phyloP scores from a whole-genome alignment of 2,888 invertebrate species.

The Sclerodermus sp. region DNA sequence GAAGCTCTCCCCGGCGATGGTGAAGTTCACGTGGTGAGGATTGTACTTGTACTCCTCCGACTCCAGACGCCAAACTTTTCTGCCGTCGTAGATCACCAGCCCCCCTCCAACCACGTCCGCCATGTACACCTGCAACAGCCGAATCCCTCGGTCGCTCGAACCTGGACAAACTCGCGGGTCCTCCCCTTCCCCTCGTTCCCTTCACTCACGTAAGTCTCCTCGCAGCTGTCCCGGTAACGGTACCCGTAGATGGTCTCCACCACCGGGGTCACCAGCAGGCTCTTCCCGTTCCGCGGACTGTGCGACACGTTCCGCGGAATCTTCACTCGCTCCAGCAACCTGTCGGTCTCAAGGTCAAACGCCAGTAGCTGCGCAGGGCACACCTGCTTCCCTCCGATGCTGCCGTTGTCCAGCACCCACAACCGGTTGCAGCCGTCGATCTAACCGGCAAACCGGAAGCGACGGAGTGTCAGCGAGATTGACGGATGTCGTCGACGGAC shows the following conservation, averaged over 20 bases:
- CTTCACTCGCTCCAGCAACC: constrained; percentile 32
- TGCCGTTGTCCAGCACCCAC: constrained; percentile 73
- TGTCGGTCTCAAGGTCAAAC: constrained; percentile 65
- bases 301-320: constrained; percentile 27
- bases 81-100: constrained; percentile 24
- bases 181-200: no score
- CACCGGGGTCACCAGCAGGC: constrained; percentile 37
- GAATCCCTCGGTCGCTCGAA: no score
- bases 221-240: no score
- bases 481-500: no score
- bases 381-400: constrained; percentile 61
- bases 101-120: constrained; percentile 30
- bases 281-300: constrained; percentile 16
- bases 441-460: constrained; percentile 52
- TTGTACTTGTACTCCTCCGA: constrained; percentile 22
- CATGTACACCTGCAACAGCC: constrained; percentile 31
- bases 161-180: no score
- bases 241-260: constrained; percentile 29
- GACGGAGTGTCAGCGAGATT: no score
- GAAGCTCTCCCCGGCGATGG: constrained; percentile 62
- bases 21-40: constrained; percentile 12
- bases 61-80: constrained; percentile 27
- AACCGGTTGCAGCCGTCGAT: constrained; percentile 70
- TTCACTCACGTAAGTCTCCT: constrained; percentile 25
- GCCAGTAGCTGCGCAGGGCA: constrained; percentile 75